These are phyloP conservation scores for Indicator indicator DNA, from an alignment of 2,113 vertebrate species.

Conservation along the genomic window DNA sequence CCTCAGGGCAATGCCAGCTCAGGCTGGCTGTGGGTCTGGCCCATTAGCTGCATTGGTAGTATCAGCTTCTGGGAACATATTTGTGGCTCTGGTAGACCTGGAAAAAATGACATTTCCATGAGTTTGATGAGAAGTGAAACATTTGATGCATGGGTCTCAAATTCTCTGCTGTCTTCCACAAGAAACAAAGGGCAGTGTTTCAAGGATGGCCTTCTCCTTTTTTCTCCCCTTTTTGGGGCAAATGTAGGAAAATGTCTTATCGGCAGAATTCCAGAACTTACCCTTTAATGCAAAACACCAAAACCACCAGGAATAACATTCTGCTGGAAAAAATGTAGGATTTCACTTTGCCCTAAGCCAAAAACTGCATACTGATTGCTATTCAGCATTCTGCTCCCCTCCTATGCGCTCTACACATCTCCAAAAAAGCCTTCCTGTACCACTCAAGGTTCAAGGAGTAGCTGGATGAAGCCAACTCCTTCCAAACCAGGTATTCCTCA, in stretches of 20 bases:
- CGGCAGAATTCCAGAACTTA: conserved; percentile 39
- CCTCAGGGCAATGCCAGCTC: conserved; percentile 42
- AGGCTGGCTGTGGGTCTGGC: not conserved
- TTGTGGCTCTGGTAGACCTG: conserved; percentile 58
- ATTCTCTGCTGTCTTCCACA: conserved; percentile 60
- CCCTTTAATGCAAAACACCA: conserved; percentile 40
- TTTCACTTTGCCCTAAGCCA: conserved; percentile 17
- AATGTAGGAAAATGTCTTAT: conserved; percentile 60
- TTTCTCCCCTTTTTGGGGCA: not conserved
- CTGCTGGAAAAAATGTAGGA: conserved; percentile 33
- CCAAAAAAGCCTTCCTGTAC: not conserved
- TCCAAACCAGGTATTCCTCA: conserved; percentile 13
- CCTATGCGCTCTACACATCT: not conserved
- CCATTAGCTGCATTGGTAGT: conserved; percentile 48
- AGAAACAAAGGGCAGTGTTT: conserved; percentile 60
- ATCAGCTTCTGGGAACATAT: conserved; percentile 54
- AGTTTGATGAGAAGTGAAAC: conserved; percentile 62
- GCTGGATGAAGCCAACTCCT: not conserved
- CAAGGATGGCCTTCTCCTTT: not conserved
- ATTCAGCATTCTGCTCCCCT: conserved; percentile 13
- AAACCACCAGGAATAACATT: conserved; percentile 58
- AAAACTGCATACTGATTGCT: conserved; percentile 31
- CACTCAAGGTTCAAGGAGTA: not conserved
- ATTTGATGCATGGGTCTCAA: conserved; percentile 51
- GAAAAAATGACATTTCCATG: conserved; percentile 60